Conservation (phyloP, 2,113 vertebrate genomes). For the Poeciliopsis retropinna region DNA sequence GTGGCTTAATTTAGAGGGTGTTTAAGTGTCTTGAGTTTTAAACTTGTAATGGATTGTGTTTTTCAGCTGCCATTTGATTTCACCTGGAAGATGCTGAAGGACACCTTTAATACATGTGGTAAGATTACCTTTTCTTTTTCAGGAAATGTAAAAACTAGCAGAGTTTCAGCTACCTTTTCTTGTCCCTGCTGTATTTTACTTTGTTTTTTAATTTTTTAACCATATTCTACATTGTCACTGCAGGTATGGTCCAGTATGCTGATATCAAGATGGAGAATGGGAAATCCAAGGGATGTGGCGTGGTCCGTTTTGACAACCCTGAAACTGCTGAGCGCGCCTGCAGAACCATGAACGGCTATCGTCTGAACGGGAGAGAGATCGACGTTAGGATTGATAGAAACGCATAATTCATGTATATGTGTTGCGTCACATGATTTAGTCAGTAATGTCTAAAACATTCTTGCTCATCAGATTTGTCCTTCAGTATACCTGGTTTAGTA, state of each 20-base stretch:
- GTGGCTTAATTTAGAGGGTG: not conserved
- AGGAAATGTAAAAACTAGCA: not conserved
- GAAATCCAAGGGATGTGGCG: conserved; percentile 97
- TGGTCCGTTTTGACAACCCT: conserved; percentile 93
- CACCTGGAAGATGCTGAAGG: conserved; percentile 98
- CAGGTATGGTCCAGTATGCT: conserved; percentile 95
- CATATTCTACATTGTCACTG: not conserved
- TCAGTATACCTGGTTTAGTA: conserved; percentile 53
- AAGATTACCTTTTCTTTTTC: conserved; percentile 60
- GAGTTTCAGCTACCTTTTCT: too few relatives aligned
- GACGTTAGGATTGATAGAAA: conserved; percentile 97
- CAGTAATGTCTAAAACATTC: conserved; percentile 2
- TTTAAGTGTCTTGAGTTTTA: not conserved
- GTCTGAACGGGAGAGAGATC: conserved; percentile 94
- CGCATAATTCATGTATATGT: conserved; percentile 77
- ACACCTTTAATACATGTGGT: conserved; percentile 97
- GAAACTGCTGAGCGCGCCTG: conserved; percentile 94
- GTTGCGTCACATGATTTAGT: conserved; percentile 44
- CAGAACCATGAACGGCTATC: conserved; percentile 94
- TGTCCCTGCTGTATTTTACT: too few relatives aligned
- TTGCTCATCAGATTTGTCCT: conserved; percentile 32
- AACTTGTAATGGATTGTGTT: conserved; percentile 5
- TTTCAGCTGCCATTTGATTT: conserved; percentile 96
- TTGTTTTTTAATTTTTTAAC: too few relatives aligned
- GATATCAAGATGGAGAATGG: conserved; percentile 99